Conservation (phyloP, 1,140 invertebrate species). For the Heliothis virescens region DNA sequence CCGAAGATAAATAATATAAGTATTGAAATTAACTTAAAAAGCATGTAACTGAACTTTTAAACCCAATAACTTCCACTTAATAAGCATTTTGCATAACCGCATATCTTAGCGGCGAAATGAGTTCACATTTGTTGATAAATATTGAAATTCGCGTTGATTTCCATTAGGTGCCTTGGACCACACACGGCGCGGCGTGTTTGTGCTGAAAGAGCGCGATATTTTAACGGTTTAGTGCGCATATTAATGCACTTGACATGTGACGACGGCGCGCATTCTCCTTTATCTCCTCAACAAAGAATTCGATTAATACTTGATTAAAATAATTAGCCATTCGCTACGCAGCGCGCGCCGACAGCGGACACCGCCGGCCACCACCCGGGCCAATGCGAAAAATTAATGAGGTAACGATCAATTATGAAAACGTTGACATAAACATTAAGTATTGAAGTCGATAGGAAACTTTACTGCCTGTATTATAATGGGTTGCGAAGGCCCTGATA, state of each 20-base stretch:
- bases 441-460: constrained; percentile 3
- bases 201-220: constrained; percentile 61
- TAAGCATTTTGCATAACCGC: constrained; percentile 63
- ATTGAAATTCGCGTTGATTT: constrained; percentile 74
- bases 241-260: constrained; percentile 63
- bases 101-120: constrained; percentile 66
- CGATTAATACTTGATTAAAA: constrained; percentile 71
- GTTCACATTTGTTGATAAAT: constrained; percentile 77
- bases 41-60: constrained; percentile 23
- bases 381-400: constrained; percentile 43
- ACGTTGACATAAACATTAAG: constrained; percentile 14
- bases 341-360: constrained; percentile 1
- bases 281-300: constrained; percentile 60
- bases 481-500: neutral
- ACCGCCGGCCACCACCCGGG: neutral
- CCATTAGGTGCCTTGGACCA: constrained; percentile 64
- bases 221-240: constrained; percentile 67
- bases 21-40: neutral
- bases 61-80: constrained; percentile 44
- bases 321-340: constrained; percentile 70
- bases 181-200: constrained; percentile 73
- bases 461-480: constrained; percentile 5
- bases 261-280: constrained; percentile 57
- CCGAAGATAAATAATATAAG: no score
- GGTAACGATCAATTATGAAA: constrained; percentile 25